Percentiles rank a stretch among this genome's conserved stretches.
phyloP scores from a whole-genome alignment of 2,113 vertebrate species.

The Pristiophorus japonicus region DNA sequence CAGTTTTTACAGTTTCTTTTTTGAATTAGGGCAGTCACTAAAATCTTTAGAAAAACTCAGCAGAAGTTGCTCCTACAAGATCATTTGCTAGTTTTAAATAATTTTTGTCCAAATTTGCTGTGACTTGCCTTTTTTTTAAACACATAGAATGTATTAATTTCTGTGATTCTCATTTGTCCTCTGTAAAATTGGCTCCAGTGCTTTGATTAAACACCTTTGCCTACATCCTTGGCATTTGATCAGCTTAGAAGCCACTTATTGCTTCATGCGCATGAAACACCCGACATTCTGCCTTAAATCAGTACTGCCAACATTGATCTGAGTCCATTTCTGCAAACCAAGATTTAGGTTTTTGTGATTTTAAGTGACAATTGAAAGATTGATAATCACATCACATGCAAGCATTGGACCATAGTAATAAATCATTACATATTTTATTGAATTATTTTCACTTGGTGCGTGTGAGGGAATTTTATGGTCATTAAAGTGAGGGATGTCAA shows the following conservation, averaged over 20 bases:
- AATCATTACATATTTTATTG: neutral
- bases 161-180: neutral
- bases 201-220: slow-evolving; percentile 10
- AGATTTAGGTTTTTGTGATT: neutral
- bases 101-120: neutral
- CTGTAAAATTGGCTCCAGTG: neutral
- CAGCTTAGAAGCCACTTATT: slow-evolving; percentile 5
- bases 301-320: neutral
- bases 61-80: neutral
- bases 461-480: neutral
- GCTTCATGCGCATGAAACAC: neutral
- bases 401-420: neutral
- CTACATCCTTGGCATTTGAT: neutral
- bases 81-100: neutral
- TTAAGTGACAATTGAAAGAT: neutral
- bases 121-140: neutral
- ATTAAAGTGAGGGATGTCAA: neutral
- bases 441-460: neutral
- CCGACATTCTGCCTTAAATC: neutral
- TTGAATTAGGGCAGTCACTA: neutral
- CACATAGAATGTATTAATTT: neutral
- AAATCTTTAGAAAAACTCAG: neutral
- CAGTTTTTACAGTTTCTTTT: neutral
- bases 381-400: neutral
- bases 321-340: neutral